These are phyloP conservation scores for Triplophysa dalaica DNA, from an alignment of 2,113 vertebrate species.

Conservation along the genomic window DNA sequence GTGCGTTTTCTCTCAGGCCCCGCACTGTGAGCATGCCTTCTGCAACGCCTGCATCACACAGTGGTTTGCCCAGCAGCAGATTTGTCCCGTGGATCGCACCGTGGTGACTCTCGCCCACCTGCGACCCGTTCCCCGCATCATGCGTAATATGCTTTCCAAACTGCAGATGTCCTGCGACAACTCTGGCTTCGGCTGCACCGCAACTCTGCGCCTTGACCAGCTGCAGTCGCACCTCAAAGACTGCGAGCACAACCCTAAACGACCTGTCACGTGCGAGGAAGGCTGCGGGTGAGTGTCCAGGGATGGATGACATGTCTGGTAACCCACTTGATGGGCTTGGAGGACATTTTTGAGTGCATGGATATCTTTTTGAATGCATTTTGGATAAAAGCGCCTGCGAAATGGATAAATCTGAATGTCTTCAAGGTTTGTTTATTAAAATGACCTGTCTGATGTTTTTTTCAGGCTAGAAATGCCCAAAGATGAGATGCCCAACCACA, in stretches of 20 bases:
- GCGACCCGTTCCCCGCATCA: constrained; percentile 95
- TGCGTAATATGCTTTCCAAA: constrained; percentile 99
- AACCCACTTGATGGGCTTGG: background rate
- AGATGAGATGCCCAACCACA: constrained; percentile 93
- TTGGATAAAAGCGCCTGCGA: no score
- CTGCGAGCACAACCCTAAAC: constrained; percentile 97
- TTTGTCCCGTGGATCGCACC: constrained; percentile 95
- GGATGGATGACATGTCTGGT: background rate
- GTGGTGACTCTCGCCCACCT: constrained; percentile 97
- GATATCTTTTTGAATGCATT: background rate
- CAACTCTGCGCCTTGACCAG: constrained; percentile 91
- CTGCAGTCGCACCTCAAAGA: constrained; percentile 95
- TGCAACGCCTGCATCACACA: constrained; percentile 99
- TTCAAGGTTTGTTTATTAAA: background rate
- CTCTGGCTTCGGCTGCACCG: constrained; percentile 90
- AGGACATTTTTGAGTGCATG: background rate
- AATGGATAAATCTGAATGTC: background rate
- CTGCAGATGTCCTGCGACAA: constrained; percentile 97
- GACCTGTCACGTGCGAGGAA: constrained; percentile 93
- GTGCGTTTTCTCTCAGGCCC: constrained; percentile 76
- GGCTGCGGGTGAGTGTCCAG: constrained; percentile 87
- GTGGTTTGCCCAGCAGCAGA: constrained; percentile 99
- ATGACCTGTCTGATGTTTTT: background rate
- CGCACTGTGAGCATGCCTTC: constrained; percentile 98
- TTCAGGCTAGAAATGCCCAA: constrained; percentile 96